Base-by-base conservation (phyloP, 1,140 invertebrate genomes). In the Cyphomyrmex costatus region DNA sequence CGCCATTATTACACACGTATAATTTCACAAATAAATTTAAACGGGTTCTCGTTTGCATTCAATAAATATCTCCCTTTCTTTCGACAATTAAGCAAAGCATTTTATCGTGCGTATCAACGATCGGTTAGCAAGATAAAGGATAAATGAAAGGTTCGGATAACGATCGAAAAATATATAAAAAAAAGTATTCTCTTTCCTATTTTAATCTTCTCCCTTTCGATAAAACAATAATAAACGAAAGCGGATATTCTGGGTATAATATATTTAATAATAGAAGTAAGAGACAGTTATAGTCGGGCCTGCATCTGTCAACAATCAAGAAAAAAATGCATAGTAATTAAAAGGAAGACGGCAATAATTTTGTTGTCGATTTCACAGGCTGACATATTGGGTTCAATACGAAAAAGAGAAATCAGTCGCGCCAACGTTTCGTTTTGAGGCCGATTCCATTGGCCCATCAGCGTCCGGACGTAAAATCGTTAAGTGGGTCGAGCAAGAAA, bases 391-490 rank as follows among this genome's bases (percentile, higher is more conserved):
- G 27, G 27, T 49, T 83, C 27, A 24, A 19, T 10, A 19, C 1
- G 36, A 73, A 73, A 83, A 74, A 74, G 24, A 53, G 7, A 73
- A 83, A 83, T 53, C n/a, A 71, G 19, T 51, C 33, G 30, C 49
- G 16, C 33, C 2, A n/a, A 21, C 19, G 33, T 71, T 33, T 6
- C 27, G n/a, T 86, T 89, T 86, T 56, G n/a, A 73, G 66, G 66
- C 68, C 78, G 83, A 21, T 63, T 61, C 71, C 76, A 80, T 68
- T 51, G 73, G 65, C 36, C 63, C 86, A 85, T 91, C 86, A 91
- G 77, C 85, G 63, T 24, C 74, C 85, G 79, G 90, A 92, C 90
- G 87, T 90, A 92, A 92, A 92, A 92, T 92, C 92, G 91, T 92
- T 92, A 92, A 92, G 85, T 91, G 87, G 90, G 91, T 89, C 91